A percentile compares a stretch with the other conserved stretches of the same genome.
Evolutionary conservation across 2,888 invertebrate genomes (phyloP).

Genomic region (Dryobotodes eremita): DNA sequence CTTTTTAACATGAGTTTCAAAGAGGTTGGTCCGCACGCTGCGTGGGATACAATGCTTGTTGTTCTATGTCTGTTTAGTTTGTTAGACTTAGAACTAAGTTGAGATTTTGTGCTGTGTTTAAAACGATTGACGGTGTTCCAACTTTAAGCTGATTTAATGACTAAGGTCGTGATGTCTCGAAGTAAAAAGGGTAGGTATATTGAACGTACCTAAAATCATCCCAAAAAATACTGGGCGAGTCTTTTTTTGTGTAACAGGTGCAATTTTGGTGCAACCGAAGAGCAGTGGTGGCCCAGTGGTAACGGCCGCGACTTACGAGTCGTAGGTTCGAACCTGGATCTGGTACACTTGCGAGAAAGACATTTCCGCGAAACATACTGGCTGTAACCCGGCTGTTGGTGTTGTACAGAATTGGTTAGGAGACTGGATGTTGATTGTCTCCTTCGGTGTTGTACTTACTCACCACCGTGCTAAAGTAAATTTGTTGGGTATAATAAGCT

Average conservation of each 20-base stretch:
- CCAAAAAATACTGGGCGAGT: background rate
- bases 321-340: too few relatives aligned
- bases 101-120: background rate
- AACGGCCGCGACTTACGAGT: too few relatives aligned
- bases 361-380: too few relatives aligned
- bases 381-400: too few relatives aligned
- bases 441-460: too few relatives aligned
- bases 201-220: background rate
- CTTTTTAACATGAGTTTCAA: constrained; percentile 60
- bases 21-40: constrained; percentile 46
- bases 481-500: too few relatives aligned
- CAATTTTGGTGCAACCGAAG: background rate
- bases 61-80: constrained; percentile 15
- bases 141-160: background rate
- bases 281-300: too few relatives aligned
- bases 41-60: constrained; percentile 30
- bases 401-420: too few relatives aligned
- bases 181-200: background rate
- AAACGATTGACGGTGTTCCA: background rate
- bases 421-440: too few relatives aligned
- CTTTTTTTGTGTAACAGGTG: background rate
- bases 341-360: too few relatives aligned
- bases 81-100: background rate
- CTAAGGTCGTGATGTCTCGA: background rate
- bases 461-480: too few relatives aligned